Evolutionary conservation across 2,797 vertebrate species (phyloP), one percentile per base, ranked within the genome.

Genomic region (Amblyraja radiata): DNA sequence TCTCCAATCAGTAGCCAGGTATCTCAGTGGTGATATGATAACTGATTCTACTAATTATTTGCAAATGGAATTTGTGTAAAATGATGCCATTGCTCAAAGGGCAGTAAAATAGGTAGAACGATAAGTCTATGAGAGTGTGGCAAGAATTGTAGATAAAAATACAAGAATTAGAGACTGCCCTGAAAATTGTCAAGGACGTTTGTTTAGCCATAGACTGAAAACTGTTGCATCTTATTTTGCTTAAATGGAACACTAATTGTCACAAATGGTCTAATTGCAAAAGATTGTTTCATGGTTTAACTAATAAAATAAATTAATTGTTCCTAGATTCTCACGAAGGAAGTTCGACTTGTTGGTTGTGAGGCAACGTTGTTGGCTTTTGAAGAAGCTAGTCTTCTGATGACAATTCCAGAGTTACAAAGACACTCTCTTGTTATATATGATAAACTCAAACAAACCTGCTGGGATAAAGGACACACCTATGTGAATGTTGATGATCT

Each of bases 381-480:
- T 78, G 7, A 93, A 90, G 95, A 96, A 11, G 97, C 96, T 93
- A 21, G 91, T 0, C 96, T 98, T 63, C 95, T 97, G 54, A 0
- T 2, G 91, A 93, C 95, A 65, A 97, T 98, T 94, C 95, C 95
- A 0, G 14, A 93, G 0, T 92, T 96, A 93, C 95, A 97, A 94
- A 96, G 94, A 93, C 95, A 97, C 61, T 96, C 96, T 0, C 93
- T 98, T 93, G 93, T 95, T 39, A 93, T 97, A 0, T 98, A 98
- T 18, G 94, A 95, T 11, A 91, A 94, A 0, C 94, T 98, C 74
- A 97, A 97, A 95, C 93, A 83, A 23, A 90, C 36, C 1, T 97
- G 97, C 93, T 94, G 95, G 94, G 79, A 95, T 3, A 94, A 94
- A 1, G 97, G 97, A n/a, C 97, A 97, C 94, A 98, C 97, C 0